Evolutionary conservation across 2,888 invertebrate genomes (phyloP).

Genomic region (Ariolimax columbianus): DNA sequence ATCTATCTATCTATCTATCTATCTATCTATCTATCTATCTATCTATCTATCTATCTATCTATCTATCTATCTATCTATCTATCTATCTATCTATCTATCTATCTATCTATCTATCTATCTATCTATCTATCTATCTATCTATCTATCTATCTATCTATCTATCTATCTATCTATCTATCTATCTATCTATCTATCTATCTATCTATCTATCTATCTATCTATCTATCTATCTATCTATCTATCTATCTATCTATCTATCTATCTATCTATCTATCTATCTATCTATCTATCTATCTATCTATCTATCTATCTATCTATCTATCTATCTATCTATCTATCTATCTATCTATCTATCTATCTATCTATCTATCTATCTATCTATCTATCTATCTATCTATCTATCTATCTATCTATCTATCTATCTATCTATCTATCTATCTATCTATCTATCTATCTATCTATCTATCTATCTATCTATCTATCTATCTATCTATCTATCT

Average conservation of each 20-base stretch:
- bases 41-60: constrained; percentile 26
- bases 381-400: constrained; percentile 1
- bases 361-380: constrained; percentile 7
- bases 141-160: constrained; percentile 23
- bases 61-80: constrained; percentile 13
- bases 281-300: not conserved
- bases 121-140: constrained; percentile 23
- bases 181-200: constrained; percentile 23
- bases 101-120: constrained; percentile 12
- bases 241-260: not conserved
- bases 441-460: constrained; percentile 8
- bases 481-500: too few species aligned
- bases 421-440: constrained; percentile 8
- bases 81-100: constrained; percentile 12
- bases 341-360: not conserved
- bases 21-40: constrained; percentile 32
- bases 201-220: constrained; percentile 17
- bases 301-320: constrained; percentile 7
- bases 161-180: constrained; percentile 25
- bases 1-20: not conserved
- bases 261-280: too few species aligned
- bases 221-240: not conserved
- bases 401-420: not conserved
- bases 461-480: not conserved
- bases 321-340: not conserved